Evolutionary conservation across 1,140 invertebrate species (phyloP).

Genomic region (Drosophila virilis): DNA sequence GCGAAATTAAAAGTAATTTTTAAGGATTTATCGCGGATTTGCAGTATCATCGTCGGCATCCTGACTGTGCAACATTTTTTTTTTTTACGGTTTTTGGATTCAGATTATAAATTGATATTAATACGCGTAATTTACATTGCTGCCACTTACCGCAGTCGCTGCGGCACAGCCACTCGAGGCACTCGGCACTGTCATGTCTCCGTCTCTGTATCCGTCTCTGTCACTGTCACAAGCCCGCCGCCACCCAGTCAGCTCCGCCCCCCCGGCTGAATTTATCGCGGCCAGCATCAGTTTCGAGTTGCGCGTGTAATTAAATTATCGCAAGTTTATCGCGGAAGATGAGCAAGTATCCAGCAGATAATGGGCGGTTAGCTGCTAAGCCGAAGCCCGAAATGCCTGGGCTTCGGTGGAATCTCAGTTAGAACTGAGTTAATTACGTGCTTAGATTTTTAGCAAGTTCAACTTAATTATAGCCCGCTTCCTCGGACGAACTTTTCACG

Average conservation of each 20-base stretch:
- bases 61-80: constrained; percentile 42
- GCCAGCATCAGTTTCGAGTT: constrained; percentile 35
- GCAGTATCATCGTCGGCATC: constrained; percentile 55
- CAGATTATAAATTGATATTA: constrained; percentile 70
- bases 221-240: constrained; percentile 8
- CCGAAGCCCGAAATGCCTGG: constrained; percentile 31
- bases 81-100: constrained; percentile 48
- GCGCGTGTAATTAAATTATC: constrained; percentile 66
- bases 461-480: constrained; percentile 48
- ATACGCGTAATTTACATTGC: constrained; percentile 69
- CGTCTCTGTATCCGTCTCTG: constrained; percentile 27
- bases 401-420: constrained; percentile 40
- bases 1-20: constrained; percentile 70
- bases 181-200: constrained; percentile 22
- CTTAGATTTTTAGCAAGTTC: constrained; percentile 45
- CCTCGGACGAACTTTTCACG: constrained; percentile 16
- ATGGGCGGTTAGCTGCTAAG: constrained; percentile 7
- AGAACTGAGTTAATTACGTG: constrained; percentile 53
- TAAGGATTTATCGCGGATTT: constrained; percentile 72
- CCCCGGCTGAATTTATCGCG: constrained; percentile 11
- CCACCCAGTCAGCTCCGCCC: not conserved
- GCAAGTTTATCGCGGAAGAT: constrained; percentile 57
- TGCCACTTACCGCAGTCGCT: constrained; percentile 54
- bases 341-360: constrained; percentile 19
- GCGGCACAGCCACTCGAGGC: constrained; percentile 27